Evolutionary conservation across 2,888 invertebrate genomes (phyloP), one percentile per base, ranked within the genome.

Genomic region (Allygus modestus): DNA sequence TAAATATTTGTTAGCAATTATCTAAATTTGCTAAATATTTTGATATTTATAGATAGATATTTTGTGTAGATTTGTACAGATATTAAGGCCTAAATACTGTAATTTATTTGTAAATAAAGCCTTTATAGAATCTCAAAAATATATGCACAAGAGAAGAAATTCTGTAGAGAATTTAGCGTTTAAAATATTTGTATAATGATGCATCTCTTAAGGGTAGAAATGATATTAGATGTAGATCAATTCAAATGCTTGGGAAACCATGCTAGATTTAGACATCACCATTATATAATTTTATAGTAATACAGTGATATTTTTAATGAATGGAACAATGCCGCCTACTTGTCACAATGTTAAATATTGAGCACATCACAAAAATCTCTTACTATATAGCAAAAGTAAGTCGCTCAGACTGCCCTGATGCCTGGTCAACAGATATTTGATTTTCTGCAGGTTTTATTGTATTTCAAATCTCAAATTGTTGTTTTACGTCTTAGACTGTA

Each of bases 71-170:
- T 65, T 65, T 65, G 65, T 65, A 65, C 31, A 65, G 31, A 65
- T 4, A n/a, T 11, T 65, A 65, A 65, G 65, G 65, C 65, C 65
- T 65, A 65, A 65, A 65, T 65, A 28, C 15, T 65, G 65, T 65
- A 65, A 65, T 65, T 65, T 65, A 65, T 65, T 65, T 65, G 65
- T 65, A 65, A 17, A 65, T 65, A 65, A 65, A 31, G 28, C 23
- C 20, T 58, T 58, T 23, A 28, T 65, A 31, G 65, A 65, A 65
- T 65, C 65, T 65, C 65, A 28, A 28, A 4, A 54, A 54, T 54
- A 46, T 46, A 46, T 23, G 7, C n/a, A 51, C 51, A 51, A 15
- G 51, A 51, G 9, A 4, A 17, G 15, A 51, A n/a, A 51, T 17
- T 51, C 17, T 17, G 4, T 11, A 17, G 51, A 15, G 15, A 17